These are phyloP conservation scores for Temnopleurus reevesii DNA, from an alignment of 53 echinoderm and acorn worm species.

Conservation along the genomic window DNA sequence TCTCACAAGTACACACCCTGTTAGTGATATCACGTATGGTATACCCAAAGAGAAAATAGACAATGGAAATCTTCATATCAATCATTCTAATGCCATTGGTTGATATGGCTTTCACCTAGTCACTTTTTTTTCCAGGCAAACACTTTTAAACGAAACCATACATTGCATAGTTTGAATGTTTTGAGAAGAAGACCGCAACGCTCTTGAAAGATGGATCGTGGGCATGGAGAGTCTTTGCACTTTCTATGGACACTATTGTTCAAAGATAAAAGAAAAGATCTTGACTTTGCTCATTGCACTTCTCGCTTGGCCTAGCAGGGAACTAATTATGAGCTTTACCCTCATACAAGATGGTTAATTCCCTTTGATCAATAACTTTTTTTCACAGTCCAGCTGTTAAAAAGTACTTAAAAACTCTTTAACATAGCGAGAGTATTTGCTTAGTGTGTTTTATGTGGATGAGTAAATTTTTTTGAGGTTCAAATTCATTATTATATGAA, in stretches of 20 bases:
- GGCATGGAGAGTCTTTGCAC: neutral
- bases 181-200: neutral
- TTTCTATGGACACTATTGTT: neutral
- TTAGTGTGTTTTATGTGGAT: too few species aligned
- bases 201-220: neutral
- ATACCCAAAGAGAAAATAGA: slow-evolving; percentile 34
- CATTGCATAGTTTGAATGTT: slow-evolving; percentile 5
- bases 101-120: neutral
- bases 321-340: too few species aligned
- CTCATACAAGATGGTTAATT: too few species aligned
- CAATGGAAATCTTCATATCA: neutral
- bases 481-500: too few species aligned
- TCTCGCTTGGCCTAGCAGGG: too few species aligned
- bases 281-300: slow-evolving; percentile 30
- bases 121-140: neutral
- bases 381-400: too few species aligned
- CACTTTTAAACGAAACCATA: neutral
- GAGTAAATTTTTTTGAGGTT: too few species aligned
- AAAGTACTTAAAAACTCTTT: too few species aligned
- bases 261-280: neutral
- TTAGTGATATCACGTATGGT: too few species aligned
- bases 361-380: too few species aligned
- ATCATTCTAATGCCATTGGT: neutral
- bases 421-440: too few species aligned
- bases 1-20: too few species aligned